Evolutionary conservation across 2,113 vertebrate genomes (phyloP).

Genomic region (Oncorhynchus tshawytscha): DNA sequence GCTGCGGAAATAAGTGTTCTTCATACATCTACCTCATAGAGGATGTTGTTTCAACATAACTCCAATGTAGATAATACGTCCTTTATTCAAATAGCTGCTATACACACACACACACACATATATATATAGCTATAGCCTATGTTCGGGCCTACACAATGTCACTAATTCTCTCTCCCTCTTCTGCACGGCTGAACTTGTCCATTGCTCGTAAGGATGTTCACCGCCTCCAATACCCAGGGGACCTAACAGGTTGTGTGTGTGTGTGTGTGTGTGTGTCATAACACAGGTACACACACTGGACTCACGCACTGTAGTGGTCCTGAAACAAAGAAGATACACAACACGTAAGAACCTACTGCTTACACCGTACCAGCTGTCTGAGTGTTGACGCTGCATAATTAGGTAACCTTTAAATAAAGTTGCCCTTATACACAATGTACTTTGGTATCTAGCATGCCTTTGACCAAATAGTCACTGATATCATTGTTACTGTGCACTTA

Average conservation of each 20-base stretch:
- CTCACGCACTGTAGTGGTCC: slow-evolving; percentile 76
- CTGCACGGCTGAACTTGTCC: not conserved
- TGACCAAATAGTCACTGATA: too few species aligned
- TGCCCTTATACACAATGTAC: too few species aligned
- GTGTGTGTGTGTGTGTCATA: not conserved
- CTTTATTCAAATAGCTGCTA: not conserved
- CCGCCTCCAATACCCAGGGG: not conserved
- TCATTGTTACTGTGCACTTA: too few species aligned
- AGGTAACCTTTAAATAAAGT: too few species aligned
- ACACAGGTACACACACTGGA: not conserved
- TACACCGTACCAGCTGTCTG: too few species aligned
- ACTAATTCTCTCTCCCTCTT: not conserved
- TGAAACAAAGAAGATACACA: slow-evolving; percentile 33
- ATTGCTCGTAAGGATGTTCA: too few species aligned
- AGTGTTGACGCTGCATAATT: too few species aligned
- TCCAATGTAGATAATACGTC: not conserved
- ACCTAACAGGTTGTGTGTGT: not conserved
- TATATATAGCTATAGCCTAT: not conserved
- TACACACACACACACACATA: not conserved
- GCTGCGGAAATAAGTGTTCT: slow-evolving; percentile 27
- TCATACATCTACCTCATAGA: slow-evolving; percentile 8
- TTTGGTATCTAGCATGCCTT: too few species aligned
- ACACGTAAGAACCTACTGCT: not conserved
- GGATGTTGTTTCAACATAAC: not conserved
- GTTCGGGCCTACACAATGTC: not conserved